Evolutionary conservation across 2,797 vertebrate genomes (phyloP).

Genomic region (Gorsachius magnificus): DNA sequence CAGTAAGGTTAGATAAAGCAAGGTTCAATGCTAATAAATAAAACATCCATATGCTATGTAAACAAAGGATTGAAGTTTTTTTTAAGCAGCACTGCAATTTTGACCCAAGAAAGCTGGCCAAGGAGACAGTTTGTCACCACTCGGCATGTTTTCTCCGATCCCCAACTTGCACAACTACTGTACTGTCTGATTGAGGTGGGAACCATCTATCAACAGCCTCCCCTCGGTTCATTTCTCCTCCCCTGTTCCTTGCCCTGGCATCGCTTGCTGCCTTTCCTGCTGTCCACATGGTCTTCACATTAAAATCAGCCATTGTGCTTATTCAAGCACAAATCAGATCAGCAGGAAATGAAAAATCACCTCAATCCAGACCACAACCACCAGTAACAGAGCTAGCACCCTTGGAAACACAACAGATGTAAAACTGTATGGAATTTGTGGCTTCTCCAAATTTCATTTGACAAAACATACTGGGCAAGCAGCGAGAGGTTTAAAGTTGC

Average conservation of each 20-base stretch:
- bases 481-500: neutral
- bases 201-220: neutral
- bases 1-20: neutral
- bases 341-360: neutral
- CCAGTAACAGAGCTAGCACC: neutral
- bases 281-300: neutral
- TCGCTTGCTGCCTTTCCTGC: neutral
- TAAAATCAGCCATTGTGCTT: neutral
- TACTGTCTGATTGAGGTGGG: neutral
- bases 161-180: neutral
- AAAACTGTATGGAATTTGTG: neutral
- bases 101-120: neutral
- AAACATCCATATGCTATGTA: neutral
- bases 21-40: neutral
- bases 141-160: neutral
- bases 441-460: neutral
- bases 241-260: neutral
- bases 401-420: neutral
- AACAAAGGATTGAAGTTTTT: neutral
- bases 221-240: neutral
- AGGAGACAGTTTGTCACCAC: constrained; percentile 2
- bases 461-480: neutral
- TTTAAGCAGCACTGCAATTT: neutral
- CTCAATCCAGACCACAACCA: neutral
- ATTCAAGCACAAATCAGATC: neutral